These are phyloP conservation scores for Anthoptus insignis DNA, from an alignment of 2,888 invertebrate genomes.

Conservation along the genomic window DNA sequence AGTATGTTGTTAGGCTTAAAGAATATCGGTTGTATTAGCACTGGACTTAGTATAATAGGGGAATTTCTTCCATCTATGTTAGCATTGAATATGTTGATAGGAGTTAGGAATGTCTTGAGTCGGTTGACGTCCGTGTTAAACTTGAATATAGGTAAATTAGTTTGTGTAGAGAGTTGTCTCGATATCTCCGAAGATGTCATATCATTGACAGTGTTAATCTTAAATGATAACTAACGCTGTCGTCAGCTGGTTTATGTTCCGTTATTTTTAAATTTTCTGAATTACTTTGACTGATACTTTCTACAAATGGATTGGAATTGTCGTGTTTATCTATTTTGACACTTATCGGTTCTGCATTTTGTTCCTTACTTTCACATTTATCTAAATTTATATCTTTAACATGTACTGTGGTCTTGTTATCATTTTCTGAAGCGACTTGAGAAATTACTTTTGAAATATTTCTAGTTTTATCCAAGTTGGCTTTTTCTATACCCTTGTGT, in stretches of 20 bases:
- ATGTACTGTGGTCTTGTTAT: neutral
- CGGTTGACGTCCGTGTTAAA: constrained; percentile 53
- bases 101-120: constrained; percentile 65
- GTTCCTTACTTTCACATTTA: neutral
- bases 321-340: neutral
- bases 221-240: constrained; percentile 75
- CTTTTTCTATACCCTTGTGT: constrained; percentile 13
- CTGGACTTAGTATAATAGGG: constrained; percentile 75
- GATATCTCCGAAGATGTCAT: constrained; percentile 52
- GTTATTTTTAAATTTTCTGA: constrained; percentile 35
- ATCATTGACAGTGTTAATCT: constrained; percentile 74
- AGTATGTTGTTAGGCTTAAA: constrained; percentile 56
- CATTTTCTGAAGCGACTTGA: neutral
- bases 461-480: constrained; percentile 15
- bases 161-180: constrained; percentile 49
- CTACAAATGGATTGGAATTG: constrained; percentile 24
- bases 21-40: constrained; percentile 72
- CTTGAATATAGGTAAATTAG: constrained; percentile 47
- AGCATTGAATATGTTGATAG: constrained; percentile 65
- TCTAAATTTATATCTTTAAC: no score
- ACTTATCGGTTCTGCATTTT: neutral
- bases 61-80: constrained; percentile 57
- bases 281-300: constrained; percentile 12
- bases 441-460: constrained; percentile 12
- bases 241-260: constrained; percentile 56